These are phyloP conservation scores for Armadillidium nasatum DNA, from an alignment of 1,140 invertebrate species.

Conservation along the genomic window DNA sequence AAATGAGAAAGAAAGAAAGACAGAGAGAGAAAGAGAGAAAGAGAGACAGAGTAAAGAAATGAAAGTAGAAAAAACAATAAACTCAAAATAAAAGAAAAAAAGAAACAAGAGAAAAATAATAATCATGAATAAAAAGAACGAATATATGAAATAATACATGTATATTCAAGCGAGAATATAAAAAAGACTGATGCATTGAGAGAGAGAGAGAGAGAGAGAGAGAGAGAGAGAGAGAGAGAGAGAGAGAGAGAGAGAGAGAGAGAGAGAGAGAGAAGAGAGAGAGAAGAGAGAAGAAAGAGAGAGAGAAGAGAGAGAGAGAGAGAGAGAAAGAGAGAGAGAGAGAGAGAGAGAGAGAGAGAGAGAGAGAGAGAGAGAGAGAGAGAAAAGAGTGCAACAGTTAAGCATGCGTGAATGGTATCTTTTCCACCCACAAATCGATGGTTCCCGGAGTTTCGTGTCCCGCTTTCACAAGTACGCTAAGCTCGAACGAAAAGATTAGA, in stretches of 20 bases:
- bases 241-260: neutral
- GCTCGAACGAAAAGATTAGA: neutral
- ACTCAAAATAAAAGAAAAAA: too few species aligned
- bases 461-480: neutral
- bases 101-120: too few species aligned
- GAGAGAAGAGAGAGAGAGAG: neutral
- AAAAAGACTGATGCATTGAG: too few species aligned
- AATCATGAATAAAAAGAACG: too few species aligned
- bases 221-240: neutral
- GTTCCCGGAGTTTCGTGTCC: neutral
- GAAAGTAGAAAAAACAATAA: too few species aligned
- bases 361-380: slow-evolving; percentile 4
- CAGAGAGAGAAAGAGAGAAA: too few species aligned
- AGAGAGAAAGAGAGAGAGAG: neutral
- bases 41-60: too few species aligned
- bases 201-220: too few species aligned
- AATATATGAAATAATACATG: too few species aligned
- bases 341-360: neutral
- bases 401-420: neutral
- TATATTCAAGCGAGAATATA: too few species aligned
- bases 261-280: neutral
- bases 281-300: too few species aligned
- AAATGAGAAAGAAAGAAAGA: too few species aligned
- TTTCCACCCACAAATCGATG: neutral
- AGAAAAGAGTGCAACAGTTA: slow-evolving; percentile 3